Base-by-base conservation (phyloP, 2,797 vertebrate species). In the Pseudotriccus pelzelni region DNA sequence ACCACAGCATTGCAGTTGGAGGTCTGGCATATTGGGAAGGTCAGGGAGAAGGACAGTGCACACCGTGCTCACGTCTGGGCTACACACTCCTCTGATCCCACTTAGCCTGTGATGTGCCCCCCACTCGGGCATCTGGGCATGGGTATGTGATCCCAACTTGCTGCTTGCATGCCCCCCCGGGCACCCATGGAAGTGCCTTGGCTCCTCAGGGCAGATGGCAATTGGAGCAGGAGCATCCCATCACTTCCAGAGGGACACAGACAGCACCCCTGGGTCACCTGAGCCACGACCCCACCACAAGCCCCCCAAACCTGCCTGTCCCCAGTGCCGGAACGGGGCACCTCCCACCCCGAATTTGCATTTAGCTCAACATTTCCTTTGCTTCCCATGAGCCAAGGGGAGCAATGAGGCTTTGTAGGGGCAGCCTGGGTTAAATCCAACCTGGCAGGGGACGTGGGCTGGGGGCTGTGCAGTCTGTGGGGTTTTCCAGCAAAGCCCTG, bases 321-420 rank as follows among this genome's bases (percentile, higher is more conserved):
- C 52, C 43, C 10, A 0, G 6, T 3, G 30, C 2, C 1, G 7
- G 62, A 8, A 8, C 4, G 0, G 30, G 25, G 22, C 43, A 23
- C 13, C 25, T 56, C 27, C n/a, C 15, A 2, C 12, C 16, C 47
- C 7, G 3, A n/a, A 19, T n/a, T 3, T 60, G 15, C 24, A 0
- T 10, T 77, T 4, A 18, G 9, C 27, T 85, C 72, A 14, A 1
- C 13, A 7, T 6, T 24, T 43, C 7, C 10, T 68, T 34, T 24
- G 23, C 53, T 53, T 30, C 32, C 39, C 62, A 1, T 3, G 2
- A 53, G 16, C 63, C 67, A 3, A 43, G 43, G 30, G 28, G 12
- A 75, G 50, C 41, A 25, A 36, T 0, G 0, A 14, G 44, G 32
- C 20, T 88, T 25, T 28, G 59, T 19, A 1, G 52, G 66, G 58